Conservation (phyloP, 2,888 invertebrate species). For the Acanthosepion esculentum region DNA sequence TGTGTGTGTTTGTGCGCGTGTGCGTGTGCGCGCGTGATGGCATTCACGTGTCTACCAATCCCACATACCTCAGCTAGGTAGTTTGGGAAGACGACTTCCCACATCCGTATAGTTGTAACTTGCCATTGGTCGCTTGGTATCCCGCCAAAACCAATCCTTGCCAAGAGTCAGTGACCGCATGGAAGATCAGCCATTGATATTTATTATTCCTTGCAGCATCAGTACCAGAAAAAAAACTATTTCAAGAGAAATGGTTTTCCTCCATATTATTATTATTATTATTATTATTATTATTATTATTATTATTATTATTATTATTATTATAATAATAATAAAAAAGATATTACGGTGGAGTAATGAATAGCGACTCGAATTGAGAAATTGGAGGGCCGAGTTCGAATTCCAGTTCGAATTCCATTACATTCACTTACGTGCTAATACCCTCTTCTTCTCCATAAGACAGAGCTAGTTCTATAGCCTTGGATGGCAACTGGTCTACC, state of each 20-base stretch:
- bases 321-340: too few relatives aligned
- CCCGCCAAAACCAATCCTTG: conserved; percentile 11
- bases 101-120: not conserved
- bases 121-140: not conserved
- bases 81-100: not conserved
- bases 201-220: not conserved
- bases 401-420: too few relatives aligned
- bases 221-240: not conserved
- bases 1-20: not conserved
- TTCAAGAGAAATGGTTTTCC: not conserved
- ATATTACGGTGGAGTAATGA: too few relatives aligned
- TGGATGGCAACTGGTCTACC: too few relatives aligned
- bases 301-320: too few relatives aligned
- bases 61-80: not conserved
- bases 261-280: not conserved
- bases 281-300: too few relatives aligned
- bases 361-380: too few relatives aligned
- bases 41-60: not conserved
- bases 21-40: not conserved
- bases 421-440: too few relatives aligned
- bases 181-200: not conserved
- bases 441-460: too few relatives aligned
- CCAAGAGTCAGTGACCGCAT: not conserved
- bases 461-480: too few relatives aligned
- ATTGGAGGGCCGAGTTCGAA: too few relatives aligned